Percentiles rank a stretch among this genome's conserved stretches.
These are phyloP conservation scores for Mystacides longicornis DNA, from an alignment of 2,888 invertebrate species.

Conservation along the genomic window DNA sequence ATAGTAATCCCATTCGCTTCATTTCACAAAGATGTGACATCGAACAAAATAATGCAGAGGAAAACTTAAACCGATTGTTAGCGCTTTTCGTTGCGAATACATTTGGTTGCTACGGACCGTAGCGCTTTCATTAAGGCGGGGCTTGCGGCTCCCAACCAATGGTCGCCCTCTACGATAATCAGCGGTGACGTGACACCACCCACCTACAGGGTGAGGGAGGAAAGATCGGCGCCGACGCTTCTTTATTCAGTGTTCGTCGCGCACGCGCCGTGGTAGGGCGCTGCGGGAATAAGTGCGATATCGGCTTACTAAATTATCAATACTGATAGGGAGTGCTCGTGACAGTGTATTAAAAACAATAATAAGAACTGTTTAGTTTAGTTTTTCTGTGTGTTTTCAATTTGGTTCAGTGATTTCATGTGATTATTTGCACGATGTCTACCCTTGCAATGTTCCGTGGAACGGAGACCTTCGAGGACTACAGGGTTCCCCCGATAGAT, in stretches of 20 bases:
- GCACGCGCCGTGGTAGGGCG: slow-evolving; percentile 39
- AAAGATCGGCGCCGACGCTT: slow-evolving; percentile 36
- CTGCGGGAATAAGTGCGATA: slow-evolving; percentile 23
- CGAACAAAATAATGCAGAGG: too few relatives aligned
- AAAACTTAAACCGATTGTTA: too few relatives aligned
- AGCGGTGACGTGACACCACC: slow-evolving; percentile 33
- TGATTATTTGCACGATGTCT: slow-evolving; percentile 14
- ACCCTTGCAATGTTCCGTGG: slow-evolving; percentile 21
- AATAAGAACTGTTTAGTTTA: not conserved
- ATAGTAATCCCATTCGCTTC: too few relatives aligned
- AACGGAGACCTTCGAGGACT: slow-evolving; percentile 36
- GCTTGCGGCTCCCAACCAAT: slow-evolving; percentile 14
- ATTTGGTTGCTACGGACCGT: slow-evolving; percentile 6
- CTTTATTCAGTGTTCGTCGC: slow-evolving; percentile 34
- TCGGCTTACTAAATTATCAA: not conserved
- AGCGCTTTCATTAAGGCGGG: slow-evolving; percentile 10
- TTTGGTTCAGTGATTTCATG: not conserved
- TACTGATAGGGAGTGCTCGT: not conserved
- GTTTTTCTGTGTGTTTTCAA: not conserved
- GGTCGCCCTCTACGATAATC: slow-evolving; percentile 3
- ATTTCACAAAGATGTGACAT: too few relatives aligned
- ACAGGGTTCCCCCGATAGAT: slow-evolving; percentile 66
- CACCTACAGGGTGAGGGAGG: slow-evolving; percentile 20
- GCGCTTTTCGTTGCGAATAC: too few relatives aligned
- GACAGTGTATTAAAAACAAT: not conserved